Percentiles rank a stretch among this genome's conserved stretches.
These are phyloP conservation scores for Euphonia xanthogaster DNA, from an alignment of 2,797 vertebrate genomes.

Conservation along the genomic window DNA sequence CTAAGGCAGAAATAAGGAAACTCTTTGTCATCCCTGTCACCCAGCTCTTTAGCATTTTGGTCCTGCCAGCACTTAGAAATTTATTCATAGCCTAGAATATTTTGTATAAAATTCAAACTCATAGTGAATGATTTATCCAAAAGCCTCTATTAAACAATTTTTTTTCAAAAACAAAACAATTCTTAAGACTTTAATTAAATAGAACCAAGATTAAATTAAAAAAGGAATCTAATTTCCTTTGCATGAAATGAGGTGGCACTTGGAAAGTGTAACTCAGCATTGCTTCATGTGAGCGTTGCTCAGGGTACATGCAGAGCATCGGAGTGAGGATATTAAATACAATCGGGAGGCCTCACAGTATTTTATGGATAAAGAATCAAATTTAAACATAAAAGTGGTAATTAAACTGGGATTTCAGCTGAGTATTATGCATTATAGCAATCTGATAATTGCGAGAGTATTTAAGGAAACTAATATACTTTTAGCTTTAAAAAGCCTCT, in stretches of 20 bases:
- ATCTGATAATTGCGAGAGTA: not conserved
- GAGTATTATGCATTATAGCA: not conserved
- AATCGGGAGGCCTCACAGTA: not conserved
- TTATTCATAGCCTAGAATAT: conserved; percentile 69
- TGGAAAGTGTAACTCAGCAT: conserved; percentile 5
- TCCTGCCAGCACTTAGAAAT: conserved; percentile 47
- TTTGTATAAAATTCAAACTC: conserved; percentile 49
- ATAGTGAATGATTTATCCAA: conserved; percentile 37
- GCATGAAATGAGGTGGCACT: conserved; percentile 17
- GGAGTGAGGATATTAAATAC: conserved; percentile 19
- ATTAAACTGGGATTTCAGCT: conserved; percentile 20
- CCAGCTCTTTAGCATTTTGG: conserved; percentile 21
- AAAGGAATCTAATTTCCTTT: conserved; percentile 66
- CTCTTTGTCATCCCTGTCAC: not conserved
- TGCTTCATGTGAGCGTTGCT: conserved; percentile 17
- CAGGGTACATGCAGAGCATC: not conserved
- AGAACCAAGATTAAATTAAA: conserved; percentile 63
- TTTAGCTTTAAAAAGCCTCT: not conserved
- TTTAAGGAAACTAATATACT: not conserved
- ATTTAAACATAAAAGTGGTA: not conserved
- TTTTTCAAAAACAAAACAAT: conserved; percentile 62
- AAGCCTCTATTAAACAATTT: conserved; percentile 46
- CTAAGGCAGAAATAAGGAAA: not conserved
- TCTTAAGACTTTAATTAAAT: conserved; percentile 72
- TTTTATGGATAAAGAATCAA: conserved; percentile 13